These are phyloP conservation scores for Phyto melanocephala DNA, from an alignment of 2,888 invertebrate genomes.

Conservation along the genomic window DNA sequence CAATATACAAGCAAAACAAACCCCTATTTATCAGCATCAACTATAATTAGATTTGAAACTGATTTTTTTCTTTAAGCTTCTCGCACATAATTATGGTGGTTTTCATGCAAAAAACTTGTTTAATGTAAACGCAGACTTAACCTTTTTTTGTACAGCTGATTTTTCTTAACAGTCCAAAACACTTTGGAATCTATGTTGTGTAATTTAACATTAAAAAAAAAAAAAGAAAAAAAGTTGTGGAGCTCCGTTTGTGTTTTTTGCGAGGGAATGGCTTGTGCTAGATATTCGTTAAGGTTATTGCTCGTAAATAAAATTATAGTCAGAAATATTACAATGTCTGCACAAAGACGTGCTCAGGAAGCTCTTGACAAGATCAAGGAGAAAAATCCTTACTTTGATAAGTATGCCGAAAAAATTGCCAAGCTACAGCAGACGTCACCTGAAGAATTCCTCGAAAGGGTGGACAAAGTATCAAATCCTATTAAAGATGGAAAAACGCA, in stretches of 20 bases:
- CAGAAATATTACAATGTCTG: constrained; percentile 78
- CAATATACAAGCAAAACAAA: too few species aligned
- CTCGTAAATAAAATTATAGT: constrained; percentile 56
- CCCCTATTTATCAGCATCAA: too few species aligned
- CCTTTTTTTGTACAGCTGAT: too few species aligned
- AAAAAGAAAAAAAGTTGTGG: neutral
- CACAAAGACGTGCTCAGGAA: constrained; percentile 78
- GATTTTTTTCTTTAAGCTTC: too few species aligned
- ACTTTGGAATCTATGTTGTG: constrained; percentile 58
- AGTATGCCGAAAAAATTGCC: constrained; percentile 89
- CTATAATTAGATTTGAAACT: too few species aligned
- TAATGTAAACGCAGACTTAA: too few species aligned
- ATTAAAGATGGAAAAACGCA: constrained; percentile 73
- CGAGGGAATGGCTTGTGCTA: constrained; percentile 69
- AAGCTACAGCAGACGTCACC: constrained; percentile 86
- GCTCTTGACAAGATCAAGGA: constrained; percentile 80
- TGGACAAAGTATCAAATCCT: constrained; percentile 80
- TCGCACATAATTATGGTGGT: too few species aligned
- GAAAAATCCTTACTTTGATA: constrained; percentile 88
- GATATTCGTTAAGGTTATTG: constrained; percentile 38
- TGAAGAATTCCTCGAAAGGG: constrained; percentile 84
- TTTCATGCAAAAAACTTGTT: too few species aligned
- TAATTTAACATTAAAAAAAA: constrained; percentile 51
- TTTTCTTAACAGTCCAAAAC: neutral
- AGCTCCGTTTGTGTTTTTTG: neutral